Evolutionary conservation across 1,140 invertebrate genomes (phyloP), one percentile per base, ranked within the genome.

Genomic region (Pachypsylla venusta): DNA sequence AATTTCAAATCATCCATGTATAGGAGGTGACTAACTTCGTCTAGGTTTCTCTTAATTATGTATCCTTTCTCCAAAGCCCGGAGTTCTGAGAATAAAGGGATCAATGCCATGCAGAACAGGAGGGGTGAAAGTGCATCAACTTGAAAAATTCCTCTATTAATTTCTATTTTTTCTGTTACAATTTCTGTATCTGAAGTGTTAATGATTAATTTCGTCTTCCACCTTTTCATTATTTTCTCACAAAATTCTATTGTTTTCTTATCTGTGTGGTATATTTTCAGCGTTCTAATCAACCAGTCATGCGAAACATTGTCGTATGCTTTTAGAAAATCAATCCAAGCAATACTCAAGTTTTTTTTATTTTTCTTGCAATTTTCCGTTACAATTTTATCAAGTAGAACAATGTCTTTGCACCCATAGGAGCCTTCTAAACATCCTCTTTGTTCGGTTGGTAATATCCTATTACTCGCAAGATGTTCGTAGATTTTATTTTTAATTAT

Each of bases 251-350:
- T n/a, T 10, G 7, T 35, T n/a, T 35, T 35, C n/a, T 10, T 10
- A 35, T 35, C 30, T 10, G n/a, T 35, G 7, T 35, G 7, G n/a
- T 35, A 35, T n/a, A 35, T 35, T 35, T 35, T 7, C 7, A 35
- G 7, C 7, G n/a, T n/a, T 35, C n/a, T 35, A n/a, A 35, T n/a
- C 30, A 35, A 10, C 30, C 30, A 35, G 7, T 35, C 30, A 35
- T 35, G 30, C 7, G 30, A 35, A n/a, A 7, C 7, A 35, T 35
- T 35, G n/a, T 59, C 57, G 30, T 53, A 61, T 5, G 64, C 60
- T 53, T 66, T 65, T 42, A 60, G 26, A 53, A 65, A 64, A 30
- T 65, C 63, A 25, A 66, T 64, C 14, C 59, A 65, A 0, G 55
- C 53, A 28, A 54, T 53, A 25, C 54, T 42, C 12, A 65, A 26